These are phyloP conservation scores for Zosterops pallidus DNA, from an alignment of 2,113 vertebrate genomes.

Conservation along the genomic window DNA sequence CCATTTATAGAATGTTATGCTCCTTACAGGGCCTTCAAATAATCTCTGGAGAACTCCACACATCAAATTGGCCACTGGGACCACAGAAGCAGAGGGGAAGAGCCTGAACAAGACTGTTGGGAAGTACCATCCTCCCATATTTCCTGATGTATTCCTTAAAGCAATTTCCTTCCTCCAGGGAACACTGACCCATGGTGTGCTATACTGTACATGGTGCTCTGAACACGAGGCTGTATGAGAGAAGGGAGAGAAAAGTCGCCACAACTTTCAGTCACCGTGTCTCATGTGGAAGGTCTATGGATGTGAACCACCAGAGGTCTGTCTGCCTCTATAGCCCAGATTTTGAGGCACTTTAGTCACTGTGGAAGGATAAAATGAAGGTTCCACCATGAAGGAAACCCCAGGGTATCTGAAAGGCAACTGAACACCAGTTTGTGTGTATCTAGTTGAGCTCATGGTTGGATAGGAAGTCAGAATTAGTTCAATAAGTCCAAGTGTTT, in stretches of 20 bases:
- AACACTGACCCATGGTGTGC: fast-evolving
- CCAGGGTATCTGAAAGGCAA: background rate
- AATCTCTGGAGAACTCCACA: background rate
- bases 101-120: background rate
- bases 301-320: background rate
- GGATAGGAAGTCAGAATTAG: background rate
- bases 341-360: background rate
- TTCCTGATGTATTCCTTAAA: background rate
- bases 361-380: background rate
- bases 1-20: background rate
- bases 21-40: background rate
- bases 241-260: background rate
- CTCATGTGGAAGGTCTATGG: no score
- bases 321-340: background rate
- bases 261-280: fast-evolving
- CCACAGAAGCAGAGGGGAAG: background rate
- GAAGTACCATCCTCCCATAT: background rate
- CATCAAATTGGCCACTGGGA: background rate
- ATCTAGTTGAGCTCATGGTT: background rate
- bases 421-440: background rate
- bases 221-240: background rate
- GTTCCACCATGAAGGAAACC: background rate
- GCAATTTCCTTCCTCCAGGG: background rate
- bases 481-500: background rate
- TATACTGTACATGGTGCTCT: background rate